Percentiles rank a stretch among this genome's conserved stretches.
Conservation (phyloP, 1,140 invertebrate genomes). For the Papilio dardanus region DNA sequence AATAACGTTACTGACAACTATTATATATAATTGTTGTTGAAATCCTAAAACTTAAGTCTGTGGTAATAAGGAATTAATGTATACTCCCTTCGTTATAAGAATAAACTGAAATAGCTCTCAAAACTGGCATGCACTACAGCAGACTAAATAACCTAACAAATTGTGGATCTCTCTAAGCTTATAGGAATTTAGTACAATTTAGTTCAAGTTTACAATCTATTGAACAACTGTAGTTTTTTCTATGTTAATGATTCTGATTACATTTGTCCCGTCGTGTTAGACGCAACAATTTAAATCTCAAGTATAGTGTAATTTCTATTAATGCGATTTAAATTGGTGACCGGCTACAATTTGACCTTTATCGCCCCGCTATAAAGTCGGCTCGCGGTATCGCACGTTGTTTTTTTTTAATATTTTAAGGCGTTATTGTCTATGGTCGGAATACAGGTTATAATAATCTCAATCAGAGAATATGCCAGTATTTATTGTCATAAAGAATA, state of each 20-base stretch:
- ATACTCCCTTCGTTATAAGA: too few relatives aligned
- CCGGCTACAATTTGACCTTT: conserved; percentile 50
- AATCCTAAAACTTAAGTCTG: too few relatives aligned
- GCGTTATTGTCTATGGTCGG: not conserved
- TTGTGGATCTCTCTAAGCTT: too few relatives aligned
- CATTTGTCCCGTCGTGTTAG: not conserved
- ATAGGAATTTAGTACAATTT: not conserved
- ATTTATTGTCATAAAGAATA: not conserved
- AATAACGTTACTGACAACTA: too few relatives aligned
- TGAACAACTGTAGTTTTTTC: not conserved
- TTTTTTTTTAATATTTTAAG: not conserved
- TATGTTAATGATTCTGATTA: conserved; percentile 20
- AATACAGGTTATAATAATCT: not conserved
- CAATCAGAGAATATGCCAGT: not conserved
- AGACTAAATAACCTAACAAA: too few relatives aligned
- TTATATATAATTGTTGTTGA: too few relatives aligned
- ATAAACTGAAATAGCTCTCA: too few relatives aligned
- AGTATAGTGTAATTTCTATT: conserved; percentile 45
- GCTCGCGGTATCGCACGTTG: conserved; percentile 12
- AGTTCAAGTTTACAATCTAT: not conserved
- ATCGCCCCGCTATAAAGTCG: conserved; percentile 27
- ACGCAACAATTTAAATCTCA: conserved; percentile 1
- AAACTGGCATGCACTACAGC: too few relatives aligned
- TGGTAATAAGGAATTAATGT: too few relatives aligned
- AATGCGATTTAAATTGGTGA: conserved; percentile 65